Percentiles rank a stretch among this genome's conserved stretches.
phyloP scores from a whole-genome alignment of 2,113 vertebrate genomes.

The Petrocephalus microphthalmus region DNA sequence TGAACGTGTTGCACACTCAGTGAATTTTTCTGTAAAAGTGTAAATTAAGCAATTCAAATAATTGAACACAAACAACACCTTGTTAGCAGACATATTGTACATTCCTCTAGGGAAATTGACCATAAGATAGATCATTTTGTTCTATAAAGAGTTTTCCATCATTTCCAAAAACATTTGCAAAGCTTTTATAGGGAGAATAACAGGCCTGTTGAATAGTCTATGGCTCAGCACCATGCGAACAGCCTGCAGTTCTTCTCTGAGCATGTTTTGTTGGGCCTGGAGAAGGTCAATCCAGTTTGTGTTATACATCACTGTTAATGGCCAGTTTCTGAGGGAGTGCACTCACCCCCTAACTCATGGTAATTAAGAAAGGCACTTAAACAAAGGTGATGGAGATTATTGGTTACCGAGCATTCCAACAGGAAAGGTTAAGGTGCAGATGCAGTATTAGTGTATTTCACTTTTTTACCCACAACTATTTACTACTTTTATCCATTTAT shows the following conservation, averaged over 20 bases:
- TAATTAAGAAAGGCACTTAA: slow-evolving; percentile 3
- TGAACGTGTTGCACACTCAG: not conserved
- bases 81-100: not conserved
- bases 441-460: not conserved
- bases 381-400: not conserved
- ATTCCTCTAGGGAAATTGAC: not conserved
- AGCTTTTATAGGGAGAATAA: not conserved
- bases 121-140: not conserved
- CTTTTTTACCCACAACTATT: not conserved
- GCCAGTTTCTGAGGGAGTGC: not conserved
- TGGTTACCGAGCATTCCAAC: not conserved
- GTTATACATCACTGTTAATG: not conserved
- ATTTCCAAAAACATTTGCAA: not conserved
- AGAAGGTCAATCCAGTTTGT: not conserved
- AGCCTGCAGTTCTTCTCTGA: not conserved
- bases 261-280: not conserved
- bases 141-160: not conserved
- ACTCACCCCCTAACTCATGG: not conserved
- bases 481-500: not conserved
- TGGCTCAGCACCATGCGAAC: not conserved
- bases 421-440: not conserved
- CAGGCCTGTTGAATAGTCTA: not conserved
- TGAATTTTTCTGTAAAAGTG: not conserved
- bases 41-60: not conserved
- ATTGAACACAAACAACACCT: not conserved